Base-by-base conservation (phyloP, 2,888 invertebrate species). In the Meteorus colon region DNA sequence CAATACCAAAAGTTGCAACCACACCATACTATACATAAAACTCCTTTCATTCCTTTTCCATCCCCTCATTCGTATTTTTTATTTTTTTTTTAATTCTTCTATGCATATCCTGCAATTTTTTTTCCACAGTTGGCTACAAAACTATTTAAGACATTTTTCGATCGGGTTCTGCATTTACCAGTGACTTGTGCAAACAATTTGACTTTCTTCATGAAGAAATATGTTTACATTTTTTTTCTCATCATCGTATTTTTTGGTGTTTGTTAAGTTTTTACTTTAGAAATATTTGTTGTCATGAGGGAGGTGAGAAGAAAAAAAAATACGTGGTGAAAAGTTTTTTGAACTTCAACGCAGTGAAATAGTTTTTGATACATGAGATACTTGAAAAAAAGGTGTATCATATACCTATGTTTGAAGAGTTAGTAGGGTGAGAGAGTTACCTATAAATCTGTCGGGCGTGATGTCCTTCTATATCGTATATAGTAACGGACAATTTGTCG, bases 401-500 rank as follows among this genome's bases (percentile, higher is more conserved):
- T 55, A 55, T 19, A 19, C n/a, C 48, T 6, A 48, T n/a, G n/a
- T 6, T n/a, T 16, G 4, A 14, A 16, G 48, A 16, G n/a, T 8
- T 8, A 41, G 41, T 41, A n/a, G n/a, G n/a, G 48, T 0, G 16
- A 24, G 10, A 24, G 19, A 55, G 10, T 55, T 19, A 55, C 19
- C 55, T 12, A 59, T 76, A 72, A 73, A 68, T 62, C 77, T 75
- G 19, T 66, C 45, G 19, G 31, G 68, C 29, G 41, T 55, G 73
- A 66, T 60, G 66, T 73, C 41, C 27, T 70, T 74, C 73, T 68
- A 41, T 81, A 80, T 79, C 79, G 82, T 83, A 6, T 48, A 19
- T 55, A 82, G 80, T 76, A 81, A 80, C 80, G 81, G 83, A 84
- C 86, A 82, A 85, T 86, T 87, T 86, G 86, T 86, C 83, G 84